Evolutionary conservation across 2,113 vertebrate genomes (phyloP).

Genomic region (Thunnus thynnus): DNA sequence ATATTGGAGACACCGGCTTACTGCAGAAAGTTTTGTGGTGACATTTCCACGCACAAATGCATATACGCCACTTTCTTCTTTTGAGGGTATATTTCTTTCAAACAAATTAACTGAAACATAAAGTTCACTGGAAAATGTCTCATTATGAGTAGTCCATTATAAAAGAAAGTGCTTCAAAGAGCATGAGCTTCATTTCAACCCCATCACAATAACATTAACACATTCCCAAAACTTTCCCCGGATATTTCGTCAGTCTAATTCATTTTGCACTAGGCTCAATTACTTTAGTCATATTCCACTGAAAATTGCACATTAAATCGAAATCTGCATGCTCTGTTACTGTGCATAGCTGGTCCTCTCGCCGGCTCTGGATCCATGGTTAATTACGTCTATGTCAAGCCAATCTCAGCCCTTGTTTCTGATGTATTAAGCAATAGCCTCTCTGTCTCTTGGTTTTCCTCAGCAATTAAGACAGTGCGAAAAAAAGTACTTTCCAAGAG

Average conservation of each 20-base stretch:
- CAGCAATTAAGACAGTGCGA: conserved; percentile 51
- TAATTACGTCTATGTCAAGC: conserved; percentile 61
- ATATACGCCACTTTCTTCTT: background rate
- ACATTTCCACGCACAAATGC: background rate
- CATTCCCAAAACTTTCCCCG: conserved; percentile 56
- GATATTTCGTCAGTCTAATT: conserved; percentile 66
- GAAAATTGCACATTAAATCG: conserved; percentile 64
- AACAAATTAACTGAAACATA: background rate
- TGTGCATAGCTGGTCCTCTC: conserved; percentile 34
- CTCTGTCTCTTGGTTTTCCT: conserved; percentile 57
- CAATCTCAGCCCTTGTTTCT: conserved; percentile 64
- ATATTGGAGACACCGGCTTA: background rate
- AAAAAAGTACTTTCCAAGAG: conserved; percentile 53
- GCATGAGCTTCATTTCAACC: conserved; percentile 23
- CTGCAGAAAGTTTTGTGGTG: background rate
- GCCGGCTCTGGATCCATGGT: conserved; percentile 41
- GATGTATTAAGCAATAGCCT: conserved; percentile 57
- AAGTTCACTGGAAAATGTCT: conserved; percentile 4
- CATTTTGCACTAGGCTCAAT: conserved; percentile 65
- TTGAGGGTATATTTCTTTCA: background rate
- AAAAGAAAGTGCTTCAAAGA: conserved; percentile 23
- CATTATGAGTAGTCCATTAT: background rate
- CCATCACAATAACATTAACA: conserved; percentile 59
- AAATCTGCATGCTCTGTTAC: conserved; percentile 58
- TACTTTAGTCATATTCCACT: conserved; percentile 64